These are phyloP conservation scores for Rhynchophorus ferrugineus DNA, from an alignment of 1,140 invertebrate genomes.

Conservation along the genomic window DNA sequence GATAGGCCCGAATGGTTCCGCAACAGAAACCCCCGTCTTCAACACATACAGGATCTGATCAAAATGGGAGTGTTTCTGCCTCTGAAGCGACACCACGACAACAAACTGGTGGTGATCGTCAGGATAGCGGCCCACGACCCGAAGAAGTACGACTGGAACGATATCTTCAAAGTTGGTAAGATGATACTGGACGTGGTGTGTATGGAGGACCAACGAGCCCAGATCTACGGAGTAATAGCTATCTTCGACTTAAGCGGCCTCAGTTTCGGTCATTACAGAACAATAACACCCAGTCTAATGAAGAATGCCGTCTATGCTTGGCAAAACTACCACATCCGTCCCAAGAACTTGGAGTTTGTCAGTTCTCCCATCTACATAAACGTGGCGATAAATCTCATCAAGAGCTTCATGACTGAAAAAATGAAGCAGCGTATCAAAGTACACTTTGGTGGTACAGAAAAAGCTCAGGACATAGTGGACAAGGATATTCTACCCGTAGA, in stretches of 20 bases:
- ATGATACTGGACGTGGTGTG: conserved; percentile 52
- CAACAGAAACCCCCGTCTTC: conserved; percentile 50
- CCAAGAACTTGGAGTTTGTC: conserved; percentile 61
- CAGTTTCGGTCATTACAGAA: conserved; percentile 52
- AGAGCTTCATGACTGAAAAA: conserved; percentile 64
- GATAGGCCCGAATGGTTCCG: conserved; percentile 52
- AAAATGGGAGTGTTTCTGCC: conserved; percentile 53
- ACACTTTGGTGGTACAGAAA: conserved; percentile 41
- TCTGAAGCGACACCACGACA: conserved; percentile 41
- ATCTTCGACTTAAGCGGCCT: conserved; percentile 54
- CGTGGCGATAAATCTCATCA: conserved; percentile 59
- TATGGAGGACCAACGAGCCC: conserved; percentile 43
- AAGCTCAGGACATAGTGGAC: conserved; percentile 42
- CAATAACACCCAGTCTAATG: conserved; percentile 51
- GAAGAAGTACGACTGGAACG: conserved; percentile 44
- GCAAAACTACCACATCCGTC: conserved; percentile 63
- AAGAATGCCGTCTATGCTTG: conserved; percentile 53
- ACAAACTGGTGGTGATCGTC: conserved; percentile 49
- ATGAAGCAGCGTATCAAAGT: conserved; percentile 50
- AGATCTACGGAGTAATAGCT: conserved; percentile 51
- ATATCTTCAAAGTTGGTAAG: conserved; percentile 52
- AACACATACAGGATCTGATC: conserved; percentile 50
- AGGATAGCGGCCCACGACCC: conserved; percentile 51
- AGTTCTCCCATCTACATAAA: conserved; percentile 63
- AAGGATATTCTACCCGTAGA: conserved; percentile 49